These are phyloP conservation scores for Metacarcinus magister DNA, from an alignment of 2,888 invertebrate genomes.

Conservation along the genomic window DNA sequence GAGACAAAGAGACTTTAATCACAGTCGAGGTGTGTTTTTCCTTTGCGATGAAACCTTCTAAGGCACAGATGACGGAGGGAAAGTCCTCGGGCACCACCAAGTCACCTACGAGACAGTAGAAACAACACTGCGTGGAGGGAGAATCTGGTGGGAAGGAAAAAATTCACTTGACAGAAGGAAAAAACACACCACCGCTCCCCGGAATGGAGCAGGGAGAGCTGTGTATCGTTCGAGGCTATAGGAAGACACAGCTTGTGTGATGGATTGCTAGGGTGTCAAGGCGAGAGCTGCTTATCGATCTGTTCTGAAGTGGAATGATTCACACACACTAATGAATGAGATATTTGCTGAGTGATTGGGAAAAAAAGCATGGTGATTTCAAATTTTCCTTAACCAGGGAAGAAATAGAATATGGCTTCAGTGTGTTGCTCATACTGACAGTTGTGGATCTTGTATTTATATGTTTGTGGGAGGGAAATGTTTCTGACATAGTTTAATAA, in stretches of 20 bases:
- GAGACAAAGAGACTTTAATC: too few relatives aligned
- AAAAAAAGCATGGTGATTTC: neutral
- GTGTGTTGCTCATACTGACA: neutral
- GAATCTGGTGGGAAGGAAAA: neutral
- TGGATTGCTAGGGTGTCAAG: neutral
- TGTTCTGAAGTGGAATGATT: neutral
- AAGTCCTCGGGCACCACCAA: too few relatives aligned
- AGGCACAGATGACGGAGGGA: too few relatives aligned
- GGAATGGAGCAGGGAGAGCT: neutral
- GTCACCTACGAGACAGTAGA: too few relatives aligned
- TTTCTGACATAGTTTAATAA: neutral
- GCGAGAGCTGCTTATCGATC: neutral
- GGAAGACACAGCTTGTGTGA: neutral
- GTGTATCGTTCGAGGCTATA: neutral
- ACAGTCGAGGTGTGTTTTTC: too few relatives aligned
- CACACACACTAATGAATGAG: neutral
- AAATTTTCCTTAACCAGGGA: neutral
- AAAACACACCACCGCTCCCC: too few relatives aligned
- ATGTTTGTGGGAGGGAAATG: too few relatives aligned
- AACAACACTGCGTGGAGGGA: neutral
- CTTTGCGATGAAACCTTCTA: too few relatives aligned
- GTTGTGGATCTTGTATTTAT: neutral
- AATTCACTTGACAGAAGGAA: neutral
- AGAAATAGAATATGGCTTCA: neutral
- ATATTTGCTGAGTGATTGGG: neutral